Evolutionary conservation across 1,140 invertebrate species (phyloP).

Genomic region (Drosophila nebulosa): DNA sequence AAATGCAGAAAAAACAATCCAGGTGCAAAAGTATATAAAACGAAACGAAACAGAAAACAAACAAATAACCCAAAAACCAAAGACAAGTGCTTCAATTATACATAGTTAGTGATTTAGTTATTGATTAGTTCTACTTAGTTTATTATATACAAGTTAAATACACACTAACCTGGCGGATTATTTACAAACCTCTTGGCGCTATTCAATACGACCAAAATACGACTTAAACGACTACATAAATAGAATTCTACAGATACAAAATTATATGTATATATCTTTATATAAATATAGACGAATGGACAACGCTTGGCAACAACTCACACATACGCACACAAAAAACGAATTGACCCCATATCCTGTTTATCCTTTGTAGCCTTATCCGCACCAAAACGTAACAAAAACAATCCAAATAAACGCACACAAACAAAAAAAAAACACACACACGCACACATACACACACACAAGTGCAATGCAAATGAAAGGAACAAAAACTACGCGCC

Average conservation of each 20-base stretch:
- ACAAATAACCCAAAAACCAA: constrained; percentile 12
- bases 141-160: constrained; percentile 34
- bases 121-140: constrained; percentile 24
- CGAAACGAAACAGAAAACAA: constrained; percentile 10
- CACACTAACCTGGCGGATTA: constrained; percentile 6
- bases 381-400: not conserved
- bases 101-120: constrained; percentile 23
- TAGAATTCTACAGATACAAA: not conserved
- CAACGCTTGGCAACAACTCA: not conserved
- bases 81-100: not conserved
- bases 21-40: constrained; percentile 19
- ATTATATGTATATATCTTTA: too few relatives aligned
- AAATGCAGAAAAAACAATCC: constrained; percentile 11
- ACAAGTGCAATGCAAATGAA: constrained; percentile 55
- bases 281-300: not conserved
- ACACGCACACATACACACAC: constrained; percentile 33
- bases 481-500: constrained; percentile 18
- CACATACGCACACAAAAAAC: not conserved
- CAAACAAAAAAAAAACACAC: constrained; percentile 25
- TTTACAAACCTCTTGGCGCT: constrained; percentile 27
- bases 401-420: constrained; percentile 1
- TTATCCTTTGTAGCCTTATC: not conserved
- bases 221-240: not conserved
- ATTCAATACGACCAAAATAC: constrained; percentile 4
- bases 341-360: not conserved